Evolutionary conservation across 2,888 invertebrate species (phyloP), one percentile per base, ranked within the genome.

Genomic region (Gymnoscelis rufifasciata): DNA sequence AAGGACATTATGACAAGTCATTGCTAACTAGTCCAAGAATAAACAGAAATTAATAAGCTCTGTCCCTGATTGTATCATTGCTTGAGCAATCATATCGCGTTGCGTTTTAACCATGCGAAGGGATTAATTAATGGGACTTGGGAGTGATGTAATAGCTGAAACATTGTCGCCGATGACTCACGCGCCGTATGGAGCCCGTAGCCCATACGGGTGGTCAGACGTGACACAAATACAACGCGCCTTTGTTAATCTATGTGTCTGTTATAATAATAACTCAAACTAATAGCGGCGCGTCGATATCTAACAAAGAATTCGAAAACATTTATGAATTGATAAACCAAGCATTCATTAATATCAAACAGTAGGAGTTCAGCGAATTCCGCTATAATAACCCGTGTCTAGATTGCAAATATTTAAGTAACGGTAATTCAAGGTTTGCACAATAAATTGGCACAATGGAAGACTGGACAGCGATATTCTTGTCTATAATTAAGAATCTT

Each of bases 91-190:
- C 41, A 41, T 53, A 38, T 52, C 38, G 24, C 39, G 28, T 53
- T 48, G 53, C 51, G 41, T 41, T 48, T 51, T 24, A 51, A 51
- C 47, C 50, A 44, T 24, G 24, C 57, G 48, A 54, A 52, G 62
- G 61, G 61, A 61, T 41, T 55, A 57, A 56, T 59, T 61, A 60
- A 54, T 60, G 52, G 52, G 52, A 52, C 50, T 30, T 27, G 54
- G 54, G 64, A 60, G 58, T 62, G 67, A 61, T 57, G 67, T 49
- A 53, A 49, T 51, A 55, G 48, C 50, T 39, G 50, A 38, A 52
- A 46, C 54, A 57, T 58, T 53, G 47, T 54, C 43, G 46, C 52
- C 43, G 42, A 43, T 68, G 68, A 68, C 45, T 67, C 68, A 70
- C 51, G 56, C 46, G 46, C 56, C 51, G 62, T 63, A 58, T 59